A percentile compares a stretch with the other conserved stretches of the same genome.
phyloP scores from a whole-genome alignment of 2,113 vertebrate genomes.

The Natator depressus region DNA sequence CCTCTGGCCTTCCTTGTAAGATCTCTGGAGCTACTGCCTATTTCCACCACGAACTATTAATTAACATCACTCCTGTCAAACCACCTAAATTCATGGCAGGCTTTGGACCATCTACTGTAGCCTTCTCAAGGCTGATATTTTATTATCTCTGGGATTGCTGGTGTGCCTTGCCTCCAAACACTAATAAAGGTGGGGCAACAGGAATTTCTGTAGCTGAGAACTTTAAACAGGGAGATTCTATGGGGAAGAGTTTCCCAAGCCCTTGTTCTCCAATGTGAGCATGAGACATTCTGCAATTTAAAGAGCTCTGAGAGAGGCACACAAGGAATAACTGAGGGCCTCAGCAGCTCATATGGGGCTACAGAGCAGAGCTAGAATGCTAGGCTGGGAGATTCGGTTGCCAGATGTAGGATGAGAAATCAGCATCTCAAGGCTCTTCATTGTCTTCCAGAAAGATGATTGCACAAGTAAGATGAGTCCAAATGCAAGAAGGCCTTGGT shows the following conservation, averaged over 20 bases:
- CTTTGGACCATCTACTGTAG: neutral
- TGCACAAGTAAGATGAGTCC: rapidly evolving
- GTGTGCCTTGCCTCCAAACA: rapidly evolving
- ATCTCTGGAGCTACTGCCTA: neutral
- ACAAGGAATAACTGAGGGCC: neutral
- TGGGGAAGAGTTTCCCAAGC: neutral
- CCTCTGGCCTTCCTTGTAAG: neutral
- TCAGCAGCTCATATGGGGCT: neutral
- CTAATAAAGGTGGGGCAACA: rapidly evolving
- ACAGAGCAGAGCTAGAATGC: neutral
- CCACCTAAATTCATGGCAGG: neutral
- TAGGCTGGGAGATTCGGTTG: neutral
- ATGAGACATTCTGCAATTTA: rapidly evolving
- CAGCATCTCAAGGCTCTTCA: neutral
- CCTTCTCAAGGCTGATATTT: neutral
- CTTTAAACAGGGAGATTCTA: neutral
- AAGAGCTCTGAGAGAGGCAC: neutral
- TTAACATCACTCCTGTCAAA: neutral
- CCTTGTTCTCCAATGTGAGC: neutral
- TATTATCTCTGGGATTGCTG: neutral
- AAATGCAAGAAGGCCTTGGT: neutral
- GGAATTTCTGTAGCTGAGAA: neutral
- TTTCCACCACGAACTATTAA: neutral
- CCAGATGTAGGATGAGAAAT: neutral
- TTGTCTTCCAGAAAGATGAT: neutral